These are phyloP conservation scores for Tangara arthus DNA, from an alignment of 2,797 vertebrate species.

Conservation along the genomic window DNA sequence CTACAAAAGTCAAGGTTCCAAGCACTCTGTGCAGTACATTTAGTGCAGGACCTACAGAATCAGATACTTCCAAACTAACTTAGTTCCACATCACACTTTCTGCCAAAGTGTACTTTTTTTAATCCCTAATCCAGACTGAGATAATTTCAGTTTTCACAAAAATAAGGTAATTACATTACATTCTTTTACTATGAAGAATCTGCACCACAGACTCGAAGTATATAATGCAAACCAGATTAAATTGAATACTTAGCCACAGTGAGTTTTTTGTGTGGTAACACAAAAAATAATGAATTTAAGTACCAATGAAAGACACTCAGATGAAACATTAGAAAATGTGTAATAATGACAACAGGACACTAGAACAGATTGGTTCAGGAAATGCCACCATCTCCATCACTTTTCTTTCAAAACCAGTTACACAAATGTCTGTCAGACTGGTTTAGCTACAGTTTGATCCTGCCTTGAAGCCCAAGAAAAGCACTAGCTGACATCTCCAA, in stretches of 20 bases:
- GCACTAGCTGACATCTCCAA: not conserved
- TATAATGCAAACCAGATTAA: not conserved
- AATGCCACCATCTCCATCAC: not conserved
- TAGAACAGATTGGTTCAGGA: not conserved
- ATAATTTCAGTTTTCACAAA: not conserved
- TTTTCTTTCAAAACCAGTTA: not conserved
- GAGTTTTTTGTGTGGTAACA: not conserved
- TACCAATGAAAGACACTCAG: not conserved
- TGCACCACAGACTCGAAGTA: not conserved
- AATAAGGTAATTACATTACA: not conserved
- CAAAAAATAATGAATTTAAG: not conserved
- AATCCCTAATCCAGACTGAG: not conserved
- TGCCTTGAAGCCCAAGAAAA: not conserved
- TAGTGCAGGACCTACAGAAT: not conserved
- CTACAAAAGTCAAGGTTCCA: not conserved
- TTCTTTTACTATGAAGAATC: not conserved
- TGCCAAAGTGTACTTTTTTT: not conserved
- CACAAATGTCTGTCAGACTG: not conserved
- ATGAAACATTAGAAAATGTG: not conserved
- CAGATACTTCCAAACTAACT: not conserved
- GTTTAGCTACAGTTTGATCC: not conserved
- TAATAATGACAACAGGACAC: not conserved
- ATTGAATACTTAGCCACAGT: accelerated
- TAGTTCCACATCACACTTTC: not conserved
- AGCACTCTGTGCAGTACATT: not conserved